Percentiles rank a stretch among this genome's conserved stretches.
These are phyloP conservation scores for Cavia porcellus DNA, from an alignment of 2,113 vertebrate genomes.

Conservation along the genomic window DNA sequence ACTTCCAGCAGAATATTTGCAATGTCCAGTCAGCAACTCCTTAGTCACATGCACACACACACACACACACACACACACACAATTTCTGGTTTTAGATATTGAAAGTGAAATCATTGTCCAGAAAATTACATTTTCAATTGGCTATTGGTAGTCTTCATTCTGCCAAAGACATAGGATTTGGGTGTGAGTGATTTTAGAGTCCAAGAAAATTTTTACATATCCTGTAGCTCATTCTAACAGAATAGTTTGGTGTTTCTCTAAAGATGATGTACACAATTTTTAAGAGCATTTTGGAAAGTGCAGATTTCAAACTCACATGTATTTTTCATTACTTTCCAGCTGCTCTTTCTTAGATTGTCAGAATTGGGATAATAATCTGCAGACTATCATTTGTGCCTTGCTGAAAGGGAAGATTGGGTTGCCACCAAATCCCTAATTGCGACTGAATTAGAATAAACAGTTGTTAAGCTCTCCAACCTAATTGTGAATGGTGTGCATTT, in stretches of 20 bases:
- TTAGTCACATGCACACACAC: conserved; percentile 2
- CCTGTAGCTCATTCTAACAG: conserved; percentile 55
- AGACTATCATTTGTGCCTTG: conserved; percentile 45
- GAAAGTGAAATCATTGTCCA: background rate
- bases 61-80: too few relatives aligned
- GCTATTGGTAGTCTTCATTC: conserved; percentile 27
- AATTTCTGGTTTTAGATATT: background rate
- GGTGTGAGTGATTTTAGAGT: conserved; percentile 61
- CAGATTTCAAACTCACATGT: conserved; percentile 55
- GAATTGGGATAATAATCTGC: conserved; percentile 36
- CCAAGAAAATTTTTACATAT: conserved; percentile 45
- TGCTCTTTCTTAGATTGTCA: conserved; percentile 74
- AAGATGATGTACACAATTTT: conserved; percentile 74
- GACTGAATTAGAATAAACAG: conserved; percentile 77
- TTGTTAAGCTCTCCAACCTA: conserved; percentile 49
- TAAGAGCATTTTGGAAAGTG: conserved; percentile 72
- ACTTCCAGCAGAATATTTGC: background rate
- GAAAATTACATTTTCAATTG: background rate
- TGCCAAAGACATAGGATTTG: conserved; percentile 63
- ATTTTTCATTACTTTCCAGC: conserved; percentile 80
- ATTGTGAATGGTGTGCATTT: conserved; percentile 62
- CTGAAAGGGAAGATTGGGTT: conserved; percentile 12
- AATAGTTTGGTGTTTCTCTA: conserved; percentile 70
- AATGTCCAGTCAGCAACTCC: background rate
- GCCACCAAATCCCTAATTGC: conserved; percentile 63